phyloP scores from a whole-genome alignment of 2,797 vertebrate species.

The Micropoecilia bifurca region DNA sequence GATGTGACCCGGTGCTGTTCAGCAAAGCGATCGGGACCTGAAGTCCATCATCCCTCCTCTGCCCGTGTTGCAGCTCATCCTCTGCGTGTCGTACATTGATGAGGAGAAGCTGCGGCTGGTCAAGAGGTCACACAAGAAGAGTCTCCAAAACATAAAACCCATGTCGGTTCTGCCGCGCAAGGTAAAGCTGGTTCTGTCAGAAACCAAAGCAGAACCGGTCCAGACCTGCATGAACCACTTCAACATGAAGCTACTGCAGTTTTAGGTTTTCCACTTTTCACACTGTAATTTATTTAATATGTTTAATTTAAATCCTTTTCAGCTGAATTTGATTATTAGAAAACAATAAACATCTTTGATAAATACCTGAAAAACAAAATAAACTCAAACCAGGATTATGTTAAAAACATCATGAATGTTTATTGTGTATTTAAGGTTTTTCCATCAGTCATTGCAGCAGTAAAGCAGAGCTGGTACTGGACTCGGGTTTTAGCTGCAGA shows the following conservation, averaged over 20 bases:
- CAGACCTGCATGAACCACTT: background rate
- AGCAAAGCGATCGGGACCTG: background rate
- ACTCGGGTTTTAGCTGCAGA: background rate
- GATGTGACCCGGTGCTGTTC: background rate
- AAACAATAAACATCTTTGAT: background rate
- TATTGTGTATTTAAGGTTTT: background rate
- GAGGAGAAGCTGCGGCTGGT: conserved; percentile 80
- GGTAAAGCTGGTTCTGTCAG: conserved; percentile 51
- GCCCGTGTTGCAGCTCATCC: conserved; percentile 68
- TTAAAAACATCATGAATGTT: background rate
- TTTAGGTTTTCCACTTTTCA: background rate
- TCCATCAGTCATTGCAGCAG: background rate
- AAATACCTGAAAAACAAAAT: background rate
- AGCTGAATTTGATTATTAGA: background rate
- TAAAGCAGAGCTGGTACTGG: background rate
- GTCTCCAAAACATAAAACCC: conserved; percentile 79
- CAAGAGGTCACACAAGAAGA: conserved; percentile 72
- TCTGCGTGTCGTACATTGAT: conserved; percentile 86
- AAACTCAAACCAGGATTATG: background rate
- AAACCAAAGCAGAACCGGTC: background rate
- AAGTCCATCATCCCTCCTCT: background rate
- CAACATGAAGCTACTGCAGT: background rate
- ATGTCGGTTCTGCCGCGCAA: conserved; percentile 67
- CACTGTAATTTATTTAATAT: background rate
- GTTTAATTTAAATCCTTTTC: background rate